Evolutionary conservation across 2,888 invertebrate genomes (phyloP).

Genomic region (Machimus rusticus): DNA sequence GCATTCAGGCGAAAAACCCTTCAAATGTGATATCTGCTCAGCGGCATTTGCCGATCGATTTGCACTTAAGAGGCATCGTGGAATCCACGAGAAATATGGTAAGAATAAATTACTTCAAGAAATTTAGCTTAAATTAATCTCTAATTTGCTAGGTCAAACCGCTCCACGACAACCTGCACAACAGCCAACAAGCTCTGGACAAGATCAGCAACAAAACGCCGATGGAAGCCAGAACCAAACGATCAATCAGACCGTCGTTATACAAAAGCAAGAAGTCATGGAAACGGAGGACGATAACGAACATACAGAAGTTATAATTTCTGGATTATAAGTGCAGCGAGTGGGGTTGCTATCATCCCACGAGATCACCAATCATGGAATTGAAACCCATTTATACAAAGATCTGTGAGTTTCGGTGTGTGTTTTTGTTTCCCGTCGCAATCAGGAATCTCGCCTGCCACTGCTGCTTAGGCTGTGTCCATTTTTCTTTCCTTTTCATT

Average conservation of each 20-base stretch:
- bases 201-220: constrained; percentile 49
- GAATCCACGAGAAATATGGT: constrained; percentile 89
- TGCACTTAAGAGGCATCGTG: constrained; percentile 83
- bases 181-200: constrained; percentile 46
- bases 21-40: constrained; percentile 83
- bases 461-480: not conserved
- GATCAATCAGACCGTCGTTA: constrained; percentile 54
- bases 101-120: constrained; percentile 50
- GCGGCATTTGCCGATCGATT: constrained; percentile 89
- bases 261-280: constrained; percentile 61
- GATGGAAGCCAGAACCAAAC: constrained; percentile 11
- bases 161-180: constrained; percentile 64
- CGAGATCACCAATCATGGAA: not conserved
- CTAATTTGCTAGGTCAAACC: constrained; percentile 56
- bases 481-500: not conserved
- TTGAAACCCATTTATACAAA: constrained; percentile 24
- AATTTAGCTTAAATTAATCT: not conserved
- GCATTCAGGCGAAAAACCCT: constrained; percentile 82
- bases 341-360: not conserved
- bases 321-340: constrained; percentile 40
- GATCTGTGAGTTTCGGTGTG: not conserved
- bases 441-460: not conserved
- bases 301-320: constrained; percentile 46
- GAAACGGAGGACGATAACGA: constrained; percentile 60
- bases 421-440: not conserved